Evolutionary conservation across 1,140 invertebrate species (phyloP).

Genomic region (Forficula auricularia): DNA sequence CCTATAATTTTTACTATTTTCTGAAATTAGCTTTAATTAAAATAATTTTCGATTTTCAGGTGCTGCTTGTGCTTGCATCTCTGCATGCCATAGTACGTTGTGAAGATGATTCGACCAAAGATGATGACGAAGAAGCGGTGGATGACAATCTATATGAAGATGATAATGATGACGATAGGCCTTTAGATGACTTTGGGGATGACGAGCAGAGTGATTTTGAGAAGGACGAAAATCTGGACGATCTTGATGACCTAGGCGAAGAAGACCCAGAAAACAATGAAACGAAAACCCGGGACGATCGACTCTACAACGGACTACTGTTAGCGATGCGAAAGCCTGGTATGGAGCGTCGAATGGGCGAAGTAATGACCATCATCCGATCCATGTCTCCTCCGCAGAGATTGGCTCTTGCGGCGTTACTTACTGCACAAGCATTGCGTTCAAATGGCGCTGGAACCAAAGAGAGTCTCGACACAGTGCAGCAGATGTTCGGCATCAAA

Average conservation of each 20-base stretch:
- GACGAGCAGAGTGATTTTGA: too few species aligned
- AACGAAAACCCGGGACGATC: conserved; percentile 19
- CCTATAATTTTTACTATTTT: too few species aligned
- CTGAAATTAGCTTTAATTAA: too few species aligned
- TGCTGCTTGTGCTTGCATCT: too few species aligned
- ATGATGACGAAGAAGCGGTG: conserved; percentile 12
- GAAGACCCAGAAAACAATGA: conserved; percentile 29
- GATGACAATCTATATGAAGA: conserved; percentile 12
- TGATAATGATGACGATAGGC: conserved; percentile 10
- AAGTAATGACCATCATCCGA: conserved; percentile 42
- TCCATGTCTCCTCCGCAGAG: conserved; percentile 38
- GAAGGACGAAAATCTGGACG: conserved; percentile 18
- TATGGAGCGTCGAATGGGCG: conserved; percentile 26
- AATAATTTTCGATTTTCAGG: too few species aligned
- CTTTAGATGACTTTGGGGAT: too few species aligned
- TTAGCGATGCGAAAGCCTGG: conserved; percentile 16
- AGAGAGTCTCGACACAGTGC: background rate
- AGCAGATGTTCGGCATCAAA: too few species aligned
- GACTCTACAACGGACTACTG: conserved; percentile 4
- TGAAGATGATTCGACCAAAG: conserved; percentile 1
- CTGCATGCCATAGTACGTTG: too few species aligned
- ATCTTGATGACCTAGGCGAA: conserved; percentile 27
- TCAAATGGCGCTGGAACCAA: background rate
- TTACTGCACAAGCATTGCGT: conserved; percentile 31
- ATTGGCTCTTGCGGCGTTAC: conserved; percentile 36